Evolutionary conservation across 2,888 invertebrate genomes (phyloP).

Genomic region (Acrobeloides nanus): DNA sequence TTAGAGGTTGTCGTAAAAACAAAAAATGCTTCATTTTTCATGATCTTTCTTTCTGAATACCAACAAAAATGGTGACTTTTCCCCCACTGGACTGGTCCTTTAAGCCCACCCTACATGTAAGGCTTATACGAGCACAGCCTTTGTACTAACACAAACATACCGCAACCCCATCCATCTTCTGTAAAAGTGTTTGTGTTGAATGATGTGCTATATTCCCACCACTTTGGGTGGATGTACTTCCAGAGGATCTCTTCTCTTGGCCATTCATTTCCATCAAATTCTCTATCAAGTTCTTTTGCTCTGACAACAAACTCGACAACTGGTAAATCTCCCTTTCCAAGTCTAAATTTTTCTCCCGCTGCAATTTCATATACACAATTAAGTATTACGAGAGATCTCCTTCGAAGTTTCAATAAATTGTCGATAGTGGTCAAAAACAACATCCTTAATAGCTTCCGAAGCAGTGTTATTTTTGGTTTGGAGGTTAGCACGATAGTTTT

Average conservation of each 20-base stretch:
- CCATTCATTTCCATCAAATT: constrained; percentile 68
- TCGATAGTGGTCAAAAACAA: constrained; percentile 49
- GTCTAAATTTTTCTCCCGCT: no score
- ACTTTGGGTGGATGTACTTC: constrained; percentile 18
- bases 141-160: constrained; percentile 23
- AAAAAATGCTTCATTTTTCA: no score
- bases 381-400: no score
- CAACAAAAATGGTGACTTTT: no score
- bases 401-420: constrained; percentile 51
- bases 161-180: constrained; percentile 51
- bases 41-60: no score
- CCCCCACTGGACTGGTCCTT: no score
- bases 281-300: constrained; percentile 87
- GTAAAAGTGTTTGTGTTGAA: constrained; percentile 43
- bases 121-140: no score
- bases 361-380: no score
- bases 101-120: no score
- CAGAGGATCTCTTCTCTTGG: constrained; percentile 21
- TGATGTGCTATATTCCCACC: constrained; percentile 30
- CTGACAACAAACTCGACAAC: constrained; percentile 81
- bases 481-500: constrained; percentile 20
- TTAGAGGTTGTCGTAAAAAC: no score
- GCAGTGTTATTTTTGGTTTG: constrained; percentile 20
- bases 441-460: constrained; percentile 43
- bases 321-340: constrained; percentile 65